Base-by-base conservation (phyloP, 2,113 vertebrate genomes). In the Aegithalos caudatus region DNA sequence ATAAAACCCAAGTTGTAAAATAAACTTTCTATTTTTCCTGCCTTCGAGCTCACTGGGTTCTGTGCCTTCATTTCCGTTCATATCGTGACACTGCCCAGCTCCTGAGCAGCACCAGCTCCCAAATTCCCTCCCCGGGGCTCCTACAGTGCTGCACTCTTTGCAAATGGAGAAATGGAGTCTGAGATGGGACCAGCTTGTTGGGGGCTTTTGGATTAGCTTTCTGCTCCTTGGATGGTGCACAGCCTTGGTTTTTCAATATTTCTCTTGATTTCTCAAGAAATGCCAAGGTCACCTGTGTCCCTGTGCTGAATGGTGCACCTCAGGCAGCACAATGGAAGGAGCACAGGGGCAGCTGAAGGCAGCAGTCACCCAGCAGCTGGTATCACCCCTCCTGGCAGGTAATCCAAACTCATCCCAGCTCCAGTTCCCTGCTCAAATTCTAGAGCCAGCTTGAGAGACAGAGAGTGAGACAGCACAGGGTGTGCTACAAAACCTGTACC, bases 281-380 rank as follows among this genome's bases (percentile, higher is more conserved):
- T 44, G 1, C 56, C 17, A 28, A 58, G 51, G 61, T 79, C 56
- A 18, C 3, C 3, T 1, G 2, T 0, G 3, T 28, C 7, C 23
- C 35, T 6, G 0, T 8, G 44, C 35, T 47, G 54, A 33, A 4
- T 13, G 42, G 15, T 14, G 20, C 82, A 25, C 33, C 4, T 1
- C 35, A 53, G 56, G 76, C 48, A 77, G 77, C 24, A 28, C 2
- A 2, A 2, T 8, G 29, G 57, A 37, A 24, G 25, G 29, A 42
- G 47, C 1, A 13, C 11, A 1, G 1, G 12, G 64, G 23, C 15
- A 21, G 14, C 18, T 6, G 9, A 61, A 23, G 38, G 76, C 76
- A 60, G 48, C 3, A 8, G 60, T 57, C 38, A 47, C 21, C 28
- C 76, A 33, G 53, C 1, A 4, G 25, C 38, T 28, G 35, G 7